These are phyloP conservation scores for Melopsittacus undulatus DNA, from an alignment of 2,797 vertebrate genomes.

Conservation along the genomic window DNA sequence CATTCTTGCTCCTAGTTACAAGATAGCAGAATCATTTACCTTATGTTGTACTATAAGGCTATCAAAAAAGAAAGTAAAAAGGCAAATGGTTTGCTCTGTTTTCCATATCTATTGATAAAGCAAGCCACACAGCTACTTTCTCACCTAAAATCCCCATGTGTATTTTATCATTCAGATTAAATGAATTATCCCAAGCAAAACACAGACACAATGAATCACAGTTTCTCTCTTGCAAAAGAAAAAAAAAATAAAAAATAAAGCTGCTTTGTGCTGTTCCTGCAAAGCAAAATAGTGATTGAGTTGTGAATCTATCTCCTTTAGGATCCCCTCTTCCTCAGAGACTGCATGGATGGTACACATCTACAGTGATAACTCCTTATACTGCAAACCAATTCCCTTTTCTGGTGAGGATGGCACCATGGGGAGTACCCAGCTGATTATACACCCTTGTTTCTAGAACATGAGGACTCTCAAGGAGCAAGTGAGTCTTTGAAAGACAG, in stretches of 20 bases:
- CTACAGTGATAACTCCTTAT: neutral
- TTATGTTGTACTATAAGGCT: neutral
- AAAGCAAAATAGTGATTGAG: neutral
- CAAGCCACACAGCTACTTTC: neutral
- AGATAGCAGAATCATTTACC: neutral
- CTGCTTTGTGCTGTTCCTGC: neutral
- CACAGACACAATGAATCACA: neutral
- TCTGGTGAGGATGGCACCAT: neutral
- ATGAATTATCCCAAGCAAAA: neutral
- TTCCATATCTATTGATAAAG: neutral
- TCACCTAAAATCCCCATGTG: neutral
- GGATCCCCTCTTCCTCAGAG: neutral
- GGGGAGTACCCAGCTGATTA: neutral
- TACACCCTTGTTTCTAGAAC: neutral
- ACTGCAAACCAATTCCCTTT: neutral
- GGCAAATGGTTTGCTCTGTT: neutral
- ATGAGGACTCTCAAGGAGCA: neutral
- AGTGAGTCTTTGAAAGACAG: neutral
- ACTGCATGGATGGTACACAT: fast-evolving
- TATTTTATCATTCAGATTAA: neutral
- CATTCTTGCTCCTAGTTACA: neutral
- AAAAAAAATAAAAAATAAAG: neutral
- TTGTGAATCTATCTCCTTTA: neutral
- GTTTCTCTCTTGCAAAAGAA: neutral
- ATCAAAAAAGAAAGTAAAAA: neutral